phyloP scores from a whole-genome alignment of 2,797 vertebrate genomes.

The Garrulus glandarius region DNA sequence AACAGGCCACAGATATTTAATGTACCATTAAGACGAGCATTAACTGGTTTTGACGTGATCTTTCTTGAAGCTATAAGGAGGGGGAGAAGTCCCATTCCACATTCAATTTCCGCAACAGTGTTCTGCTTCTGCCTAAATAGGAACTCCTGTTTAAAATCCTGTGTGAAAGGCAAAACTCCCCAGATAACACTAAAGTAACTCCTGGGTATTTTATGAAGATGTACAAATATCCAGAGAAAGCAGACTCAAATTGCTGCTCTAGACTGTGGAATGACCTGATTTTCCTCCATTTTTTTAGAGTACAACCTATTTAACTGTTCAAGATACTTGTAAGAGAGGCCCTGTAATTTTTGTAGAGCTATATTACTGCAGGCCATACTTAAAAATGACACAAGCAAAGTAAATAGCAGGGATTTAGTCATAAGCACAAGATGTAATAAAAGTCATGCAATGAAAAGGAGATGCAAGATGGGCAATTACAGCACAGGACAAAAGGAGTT shows the following conservation, averaged over 20 bases:
- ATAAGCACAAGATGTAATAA: not conserved
- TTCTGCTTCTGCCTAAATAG: not conserved
- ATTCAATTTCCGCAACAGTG: not conserved
- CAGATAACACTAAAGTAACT: not conserved
- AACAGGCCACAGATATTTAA: not conserved
- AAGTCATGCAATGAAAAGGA: not conserved
- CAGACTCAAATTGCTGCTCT: not conserved
- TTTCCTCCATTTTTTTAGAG: not conserved
- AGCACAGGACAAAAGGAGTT: not conserved
- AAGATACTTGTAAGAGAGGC: not conserved
- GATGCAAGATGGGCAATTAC: not conserved
- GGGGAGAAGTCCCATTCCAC: not conserved
- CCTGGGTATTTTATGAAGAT: not conserved
- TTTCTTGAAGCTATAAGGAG: not conserved
- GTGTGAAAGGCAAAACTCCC: not conserved
- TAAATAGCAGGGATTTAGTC: not conserved
- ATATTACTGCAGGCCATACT: not conserved
- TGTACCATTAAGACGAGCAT: not conserved
- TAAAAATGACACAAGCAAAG: constrained; percentile 1
- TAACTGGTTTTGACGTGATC: not conserved
- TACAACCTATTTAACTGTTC: not conserved
- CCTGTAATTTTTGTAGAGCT: not conserved
- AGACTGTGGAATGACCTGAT: not conserved
- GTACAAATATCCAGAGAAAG: not conserved
- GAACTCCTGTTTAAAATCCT: not conserved